A percentile compares a stretch with the other conserved stretches of the same genome.
phyloP scores from a whole-genome alignment of 2,888 invertebrate species.

The Dasysyrphus albostriatus region DNA sequence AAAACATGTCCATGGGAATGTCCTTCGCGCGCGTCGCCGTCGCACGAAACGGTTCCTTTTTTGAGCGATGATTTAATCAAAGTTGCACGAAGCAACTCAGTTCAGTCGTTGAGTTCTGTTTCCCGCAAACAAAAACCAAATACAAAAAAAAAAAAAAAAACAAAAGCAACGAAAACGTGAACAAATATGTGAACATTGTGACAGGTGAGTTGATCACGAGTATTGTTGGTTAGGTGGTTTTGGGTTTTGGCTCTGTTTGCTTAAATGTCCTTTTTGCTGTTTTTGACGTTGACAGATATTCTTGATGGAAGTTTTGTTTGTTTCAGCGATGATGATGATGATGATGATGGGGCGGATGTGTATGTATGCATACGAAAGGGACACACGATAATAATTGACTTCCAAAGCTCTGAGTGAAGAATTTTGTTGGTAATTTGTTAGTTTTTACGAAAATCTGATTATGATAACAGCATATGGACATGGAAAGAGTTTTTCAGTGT shows the following conservation, averaged over 20 bases:
- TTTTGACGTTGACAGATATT: slow-evolving; percentile 53
- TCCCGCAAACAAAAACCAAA: slow-evolving; percentile 3
- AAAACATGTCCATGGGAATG: slow-evolving; percentile 59
- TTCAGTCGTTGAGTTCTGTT: slow-evolving; percentile 26
- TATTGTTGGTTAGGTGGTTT: slow-evolving; percentile 30
- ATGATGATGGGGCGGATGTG: background rate
- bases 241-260: slow-evolving; percentile 28
- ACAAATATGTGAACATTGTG: slow-evolving; percentile 59
- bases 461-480: background rate
- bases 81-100: slow-evolving; percentile 42
- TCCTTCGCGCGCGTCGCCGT: slow-evolving; percentile 41
- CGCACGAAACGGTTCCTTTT: slow-evolving; percentile 42
- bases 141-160: too few species aligned
- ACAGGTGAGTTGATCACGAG: slow-evolving; percentile 66
- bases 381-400: slow-evolving; percentile 28
- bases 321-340: slow-evolving; percentile 18
- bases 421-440: slow-evolving; percentile 47
- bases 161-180: slow-evolving; percentile 21
- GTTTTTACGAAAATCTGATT: slow-evolving; percentile 10
- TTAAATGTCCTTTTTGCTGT: slow-evolving; percentile 44
- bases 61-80: slow-evolving; percentile 67
- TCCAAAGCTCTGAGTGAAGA: slow-evolving; percentile 38
- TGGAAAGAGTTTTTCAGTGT: slow-evolving; percentile 1
- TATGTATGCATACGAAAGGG: background rate
- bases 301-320: slow-evolving; percentile 35